A percentile compares a stretch with the other conserved stretches of the same genome.
Conservation (phyloP, 2,888 invertebrate species). For the Escarpia spicata region DNA sequence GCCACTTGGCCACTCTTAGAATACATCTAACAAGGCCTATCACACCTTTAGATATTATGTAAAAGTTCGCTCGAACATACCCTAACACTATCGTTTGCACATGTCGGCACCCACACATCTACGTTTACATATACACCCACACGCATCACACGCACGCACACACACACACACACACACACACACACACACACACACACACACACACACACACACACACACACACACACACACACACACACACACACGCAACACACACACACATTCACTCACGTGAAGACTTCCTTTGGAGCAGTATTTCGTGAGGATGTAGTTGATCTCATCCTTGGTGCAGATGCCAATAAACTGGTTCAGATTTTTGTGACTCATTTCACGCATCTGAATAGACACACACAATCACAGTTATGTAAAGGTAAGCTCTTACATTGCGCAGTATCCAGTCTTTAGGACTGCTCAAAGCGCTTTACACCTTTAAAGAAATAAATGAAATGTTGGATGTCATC, state of each 20-base stretch:
- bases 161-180: not conserved
- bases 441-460: no score
- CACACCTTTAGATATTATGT: no score
- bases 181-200: not conserved
- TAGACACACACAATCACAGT: not conserved
- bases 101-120: not conserved
- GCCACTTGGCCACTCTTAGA: not conserved
- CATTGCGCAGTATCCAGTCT: no score
- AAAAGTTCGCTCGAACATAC: no score
- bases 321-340: conserved; percentile 14
- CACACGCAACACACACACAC: not conserved
- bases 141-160: not conserved
- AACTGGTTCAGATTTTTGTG: conserved; percentile 22
- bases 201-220: not conserved
- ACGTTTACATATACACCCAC: not conserved
- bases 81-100: no score
- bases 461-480: no score
- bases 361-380: conserved; percentile 7
- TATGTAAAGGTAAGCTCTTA: not conserved
- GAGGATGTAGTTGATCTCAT: conserved; percentile 18
- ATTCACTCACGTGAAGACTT: conserved; percentile 19
- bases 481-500: no score
- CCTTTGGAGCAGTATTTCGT: conserved; percentile 25
- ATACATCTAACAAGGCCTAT: not conserved
- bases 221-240: not conserved